Conservation (phyloP, 2,797 vertebrate genomes). For the Rhinoraja longicauda region DNA sequence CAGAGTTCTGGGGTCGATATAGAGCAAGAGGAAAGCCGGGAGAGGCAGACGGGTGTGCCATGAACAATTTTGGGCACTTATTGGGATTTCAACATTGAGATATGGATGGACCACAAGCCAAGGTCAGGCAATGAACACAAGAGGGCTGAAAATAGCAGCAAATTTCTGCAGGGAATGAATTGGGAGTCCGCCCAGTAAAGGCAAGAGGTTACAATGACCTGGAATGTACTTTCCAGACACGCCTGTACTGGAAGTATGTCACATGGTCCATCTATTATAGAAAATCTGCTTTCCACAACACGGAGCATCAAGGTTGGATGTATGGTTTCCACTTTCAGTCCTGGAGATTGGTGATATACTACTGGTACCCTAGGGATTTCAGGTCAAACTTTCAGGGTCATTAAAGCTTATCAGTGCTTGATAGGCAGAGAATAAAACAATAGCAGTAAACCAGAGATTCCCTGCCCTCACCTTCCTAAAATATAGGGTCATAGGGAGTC, state of each 20-base stretch:
- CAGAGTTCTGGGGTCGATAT: background rate
- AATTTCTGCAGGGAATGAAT: background rate
- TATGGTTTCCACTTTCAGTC: background rate
- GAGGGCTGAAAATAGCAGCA: background rate
- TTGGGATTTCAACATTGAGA: background rate
- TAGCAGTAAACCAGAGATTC: background rate
- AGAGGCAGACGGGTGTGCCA: background rate
- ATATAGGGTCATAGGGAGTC: background rate
- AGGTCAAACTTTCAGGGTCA: background rate
- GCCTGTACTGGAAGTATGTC: background rate
- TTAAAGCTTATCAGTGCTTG: background rate
- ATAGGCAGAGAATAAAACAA: background rate
- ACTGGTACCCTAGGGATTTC: background rate
- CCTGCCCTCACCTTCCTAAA: background rate
- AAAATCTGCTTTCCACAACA: background rate
- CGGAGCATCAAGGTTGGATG: background rate
- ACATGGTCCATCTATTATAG: background rate
- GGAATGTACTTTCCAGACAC: background rate
- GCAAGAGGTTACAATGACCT: background rate
- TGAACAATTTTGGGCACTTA: background rate
- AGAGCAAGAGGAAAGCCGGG: background rate
- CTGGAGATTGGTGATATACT: background rate
- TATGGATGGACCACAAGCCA: background rate
- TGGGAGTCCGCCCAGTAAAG: background rate
- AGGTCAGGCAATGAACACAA: background rate